phyloP scores from a whole-genome alignment of 2,888 invertebrate species.

The Cylloceria caligata region DNA sequence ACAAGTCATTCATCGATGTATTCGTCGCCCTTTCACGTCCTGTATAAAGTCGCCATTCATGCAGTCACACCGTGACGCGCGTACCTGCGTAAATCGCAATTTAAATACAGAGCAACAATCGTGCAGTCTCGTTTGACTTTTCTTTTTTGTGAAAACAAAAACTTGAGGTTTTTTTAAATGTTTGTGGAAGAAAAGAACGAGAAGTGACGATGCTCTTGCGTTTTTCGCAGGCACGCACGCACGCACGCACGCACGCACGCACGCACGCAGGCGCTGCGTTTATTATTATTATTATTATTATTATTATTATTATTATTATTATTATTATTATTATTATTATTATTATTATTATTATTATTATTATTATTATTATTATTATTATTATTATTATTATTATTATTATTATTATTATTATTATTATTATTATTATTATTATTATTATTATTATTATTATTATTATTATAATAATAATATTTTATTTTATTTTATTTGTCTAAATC shows the following conservation, averaged over 20 bases:
- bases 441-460: conserved; percentile 57
- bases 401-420: conserved; percentile 63
- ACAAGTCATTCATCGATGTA: conserved; percentile 65
- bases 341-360: conserved; percentile 59
- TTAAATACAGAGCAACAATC: conserved; percentile 9
- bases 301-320: conserved; percentile 67
- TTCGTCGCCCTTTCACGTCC: conserved; percentile 66
- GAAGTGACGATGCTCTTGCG: conserved; percentile 40
- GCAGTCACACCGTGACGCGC: conserved; percentile 45
- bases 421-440: conserved; percentile 68
- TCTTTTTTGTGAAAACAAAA: conserved; percentile 7
- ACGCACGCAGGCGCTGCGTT: conserved; percentile 47
- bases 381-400: conserved; percentile 59
- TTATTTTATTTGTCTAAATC: conserved; percentile 47
- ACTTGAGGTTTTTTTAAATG: conserved; percentile 1
- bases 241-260: conserved; percentile 32
- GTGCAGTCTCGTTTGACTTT: conserved; percentile 38
- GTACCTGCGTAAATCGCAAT: conserved; percentile 43
- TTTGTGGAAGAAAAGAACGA: conserved; percentile 40
- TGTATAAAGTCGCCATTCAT: conserved; percentile 72
- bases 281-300: conserved; percentile 59
- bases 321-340: conserved; percentile 67
- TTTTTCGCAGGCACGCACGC: conserved; percentile 44
- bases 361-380: conserved; percentile 67
- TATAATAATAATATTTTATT: too few relatives aligned